phyloP scores from a whole-genome alignment of 2,797 vertebrate genomes.

The Erethizon dorsatum region DNA sequence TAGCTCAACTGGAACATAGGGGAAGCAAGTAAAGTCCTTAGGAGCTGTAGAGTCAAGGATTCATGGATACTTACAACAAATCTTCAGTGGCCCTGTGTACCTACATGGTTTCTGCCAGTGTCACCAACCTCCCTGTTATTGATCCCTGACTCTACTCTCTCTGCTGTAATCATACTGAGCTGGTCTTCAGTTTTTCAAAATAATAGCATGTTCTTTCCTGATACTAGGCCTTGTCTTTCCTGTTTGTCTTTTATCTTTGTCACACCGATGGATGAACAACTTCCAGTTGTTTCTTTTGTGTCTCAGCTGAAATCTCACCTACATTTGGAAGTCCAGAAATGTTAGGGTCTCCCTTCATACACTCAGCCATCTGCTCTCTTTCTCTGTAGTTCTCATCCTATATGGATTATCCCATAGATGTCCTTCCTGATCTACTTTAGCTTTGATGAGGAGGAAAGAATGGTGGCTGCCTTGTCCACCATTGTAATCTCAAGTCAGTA shows the following conservation, averaged over 20 bases:
- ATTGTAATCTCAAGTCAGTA: not conserved
- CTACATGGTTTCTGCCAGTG: rapidly evolving
- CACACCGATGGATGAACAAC: not conserved
- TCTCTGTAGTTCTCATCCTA: not conserved
- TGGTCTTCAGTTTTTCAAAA: not conserved
- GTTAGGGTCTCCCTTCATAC: not conserved
- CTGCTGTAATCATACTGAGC: not conserved
- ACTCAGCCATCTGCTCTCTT: not conserved
- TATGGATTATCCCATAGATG: not conserved
- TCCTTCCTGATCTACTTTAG: not conserved
- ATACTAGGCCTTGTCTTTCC: not conserved
- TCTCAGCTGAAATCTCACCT: not conserved
- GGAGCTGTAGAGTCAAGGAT: not conserved
- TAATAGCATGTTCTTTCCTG: not conserved
- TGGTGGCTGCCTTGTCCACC: not conserved
- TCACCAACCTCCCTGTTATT: no score
- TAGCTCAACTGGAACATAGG: not conserved
- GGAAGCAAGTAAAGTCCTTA: not conserved
- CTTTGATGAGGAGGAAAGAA: not conserved
- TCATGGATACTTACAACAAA: not conserved
- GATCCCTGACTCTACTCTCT: not conserved
- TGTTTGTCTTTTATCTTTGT: not conserved
- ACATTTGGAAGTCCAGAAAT: not conserved
- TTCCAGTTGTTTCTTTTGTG: not conserved
- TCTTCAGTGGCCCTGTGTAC: no score